A percentile compares a stretch with the other conserved stretches of the same genome.
phyloP scores from a whole-genome alignment of 2,797 vertebrate species.

The Sarcophilus harrisii region DNA sequence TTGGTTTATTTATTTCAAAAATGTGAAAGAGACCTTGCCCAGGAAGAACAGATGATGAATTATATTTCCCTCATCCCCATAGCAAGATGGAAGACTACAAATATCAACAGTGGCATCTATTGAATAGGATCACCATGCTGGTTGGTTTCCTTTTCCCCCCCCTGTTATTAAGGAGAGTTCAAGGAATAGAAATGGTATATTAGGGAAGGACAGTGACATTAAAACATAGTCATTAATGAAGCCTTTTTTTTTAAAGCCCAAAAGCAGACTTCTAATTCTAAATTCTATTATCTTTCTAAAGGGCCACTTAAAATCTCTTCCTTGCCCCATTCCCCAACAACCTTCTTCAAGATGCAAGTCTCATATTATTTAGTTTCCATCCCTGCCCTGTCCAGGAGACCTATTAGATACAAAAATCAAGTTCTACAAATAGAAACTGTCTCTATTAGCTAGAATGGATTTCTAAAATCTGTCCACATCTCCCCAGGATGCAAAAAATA shows the following conservation, averaged over 20 bases:
- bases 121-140: neutral
- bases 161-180: neutral
- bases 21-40: neutral
- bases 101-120: neutral
- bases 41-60: neutral
- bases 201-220: neutral
- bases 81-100: neutral
- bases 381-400: neutral
- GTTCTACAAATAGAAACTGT: neutral
- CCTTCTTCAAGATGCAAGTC: neutral
- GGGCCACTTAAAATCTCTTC: neutral
- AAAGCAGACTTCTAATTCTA: neutral
- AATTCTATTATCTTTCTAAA: neutral
- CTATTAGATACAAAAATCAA: neutral
- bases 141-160: neutral
- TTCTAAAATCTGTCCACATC: neutral
- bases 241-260: neutral
- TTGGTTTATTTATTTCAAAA: neutral
- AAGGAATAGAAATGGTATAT: neutral
- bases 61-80: neutral
- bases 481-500: neutral
- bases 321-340: neutral
- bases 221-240: neutral
- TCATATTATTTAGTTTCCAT: neutral
- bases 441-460: neutral